phyloP scores from a whole-genome alignment of 2,797 vertebrate genomes.

The Xenentodon cancila region DNA sequence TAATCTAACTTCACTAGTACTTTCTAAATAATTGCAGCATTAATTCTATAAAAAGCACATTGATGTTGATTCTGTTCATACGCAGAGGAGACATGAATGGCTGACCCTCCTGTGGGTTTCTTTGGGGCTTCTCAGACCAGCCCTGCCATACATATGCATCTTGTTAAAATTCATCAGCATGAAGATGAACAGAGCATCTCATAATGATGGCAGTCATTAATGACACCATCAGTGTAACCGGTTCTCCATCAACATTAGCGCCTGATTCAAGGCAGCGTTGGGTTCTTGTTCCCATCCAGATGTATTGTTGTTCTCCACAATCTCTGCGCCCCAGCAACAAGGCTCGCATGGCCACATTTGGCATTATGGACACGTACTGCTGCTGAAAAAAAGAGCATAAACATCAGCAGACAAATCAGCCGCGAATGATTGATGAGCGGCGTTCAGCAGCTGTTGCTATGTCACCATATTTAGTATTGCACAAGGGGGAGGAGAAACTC shows the following conservation, averaged over 20 bases:
- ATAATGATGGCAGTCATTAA: slow-evolving; percentile 46
- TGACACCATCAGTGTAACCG: slow-evolving; percentile 32
- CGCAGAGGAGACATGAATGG: too few relatives aligned
- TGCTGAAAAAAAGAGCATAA: slow-evolving; percentile 23
- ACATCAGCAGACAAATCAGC: slow-evolving; percentile 20
- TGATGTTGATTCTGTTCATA: too few relatives aligned
- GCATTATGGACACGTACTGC: slow-evolving; percentile 38
- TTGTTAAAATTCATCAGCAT: neutral
- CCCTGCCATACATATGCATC: slow-evolving; percentile 39
- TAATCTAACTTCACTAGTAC: too few relatives aligned
- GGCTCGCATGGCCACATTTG: slow-evolving; percentile 12
- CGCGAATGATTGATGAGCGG: slow-evolving; percentile 57
- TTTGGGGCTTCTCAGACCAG: slow-evolving; percentile 12
- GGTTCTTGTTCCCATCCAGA: slow-evolving; percentile 38
- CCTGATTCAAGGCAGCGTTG: slow-evolving; percentile 30
- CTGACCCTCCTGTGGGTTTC: neutral
- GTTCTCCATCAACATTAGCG: slow-evolving; percentile 45
- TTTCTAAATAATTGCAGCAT: too few relatives aligned
- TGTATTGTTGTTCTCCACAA: slow-evolving; percentile 29
- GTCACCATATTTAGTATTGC: slow-evolving; percentile 48
- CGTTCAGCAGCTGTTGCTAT: slow-evolving; percentile 62
- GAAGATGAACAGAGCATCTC: slow-evolving; percentile 22
- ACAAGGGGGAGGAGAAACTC: slow-evolving; percentile 35
- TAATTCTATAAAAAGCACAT: too few relatives aligned
- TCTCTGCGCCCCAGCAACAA: slow-evolving; percentile 11